Evolutionary conservation across 2,888 invertebrate species (phyloP), one percentile per base, ranked within the genome.

Genomic region (Monoplex corrugatus): DNA sequence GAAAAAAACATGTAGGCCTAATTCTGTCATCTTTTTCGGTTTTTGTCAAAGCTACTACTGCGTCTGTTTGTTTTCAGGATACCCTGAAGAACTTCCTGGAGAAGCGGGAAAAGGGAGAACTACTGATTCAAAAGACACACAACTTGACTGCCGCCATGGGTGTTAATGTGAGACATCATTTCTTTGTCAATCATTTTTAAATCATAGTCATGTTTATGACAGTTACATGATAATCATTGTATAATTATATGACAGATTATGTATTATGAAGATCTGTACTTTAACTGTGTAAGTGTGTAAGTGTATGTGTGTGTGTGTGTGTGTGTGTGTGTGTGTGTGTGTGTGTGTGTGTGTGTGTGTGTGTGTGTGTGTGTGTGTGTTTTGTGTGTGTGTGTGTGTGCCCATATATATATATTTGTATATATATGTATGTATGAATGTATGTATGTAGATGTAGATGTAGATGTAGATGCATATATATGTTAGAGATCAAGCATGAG

Each of bases 41-140:
- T n/a, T n/a, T n/a, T n/a, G n/a, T n/a, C n/a, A n/a, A n/a, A n/a
- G n/a, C n/a, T n/a, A n/a, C n/a, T n/a, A n/a, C n/a, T n/a, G n/a
- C n/a, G n/a, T n/a, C n/a, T n/a, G n/a, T 2, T 82, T 83, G 87
- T 84, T 93, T 92, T 23, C 90, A 96, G 96, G 95, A 96, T 84
- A 94, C 93, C 38, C 90, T 96, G 38, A 96, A 96, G 91, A 95
- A 96, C 89, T 96, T 95, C 90, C 89, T 96, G 82, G 94, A 95
- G 45, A 95, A 92, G 87, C 93, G 93, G 91, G 95, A 94, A 88
- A 92, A 93, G 32, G 95, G 96, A 82, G 93, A 96, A 90, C 92
- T 96, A 23, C 91, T 95, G 32, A 95, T 94, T 85, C 96, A 96
- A 91, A 95, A 94, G 90, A 93, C 94, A 90, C 91, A 93, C 44